A percentile compares a stretch with the other conserved stretches of the same genome.
phyloP scores from a whole-genome alignment of 2,888 invertebrate genomes.

The Metellina segmentata region DNA sequence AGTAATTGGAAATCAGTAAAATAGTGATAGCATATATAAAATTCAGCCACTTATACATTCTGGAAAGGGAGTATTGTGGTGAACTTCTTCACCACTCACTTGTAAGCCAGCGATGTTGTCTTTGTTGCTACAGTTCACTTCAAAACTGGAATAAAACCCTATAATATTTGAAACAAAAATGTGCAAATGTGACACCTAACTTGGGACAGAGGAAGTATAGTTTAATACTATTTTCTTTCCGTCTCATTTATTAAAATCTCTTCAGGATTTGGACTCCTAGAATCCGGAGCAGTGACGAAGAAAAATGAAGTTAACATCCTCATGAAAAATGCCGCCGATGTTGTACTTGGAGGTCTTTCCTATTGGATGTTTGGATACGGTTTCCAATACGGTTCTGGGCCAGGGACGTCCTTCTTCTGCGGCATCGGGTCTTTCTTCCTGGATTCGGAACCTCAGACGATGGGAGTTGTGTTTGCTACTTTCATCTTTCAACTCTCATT shows the following conservation, averaged over 20 bases:
- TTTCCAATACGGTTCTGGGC: conserved; percentile 79
- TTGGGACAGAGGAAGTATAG: background rate
- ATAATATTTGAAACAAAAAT: background rate
- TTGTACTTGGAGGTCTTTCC: conserved; percentile 77
- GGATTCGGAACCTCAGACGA: conserved; percentile 79
- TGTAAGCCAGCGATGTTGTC: no score
- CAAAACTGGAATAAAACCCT: background rate
- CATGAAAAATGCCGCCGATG: conserved; percentile 78
- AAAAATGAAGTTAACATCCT: conserved; percentile 78
- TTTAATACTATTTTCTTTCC: background rate
- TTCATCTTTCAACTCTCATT: conserved; percentile 85
- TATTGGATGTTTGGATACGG: conserved; percentile 78
- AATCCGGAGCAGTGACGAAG: conserved; percentile 78
- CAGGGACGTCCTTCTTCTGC: conserved; percentile 80
- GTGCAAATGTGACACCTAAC: no score
- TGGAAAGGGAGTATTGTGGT: no score
- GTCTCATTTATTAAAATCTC: background rate
- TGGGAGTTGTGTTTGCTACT: conserved; percentile 80
- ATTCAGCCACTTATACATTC: no score
- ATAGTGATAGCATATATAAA: no score
- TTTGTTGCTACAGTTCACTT: no score
- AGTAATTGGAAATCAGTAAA: no score
- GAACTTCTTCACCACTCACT: no score
- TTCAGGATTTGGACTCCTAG: conserved; percentile 78
- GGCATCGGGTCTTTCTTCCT: conserved; percentile 82